Base-by-base conservation (phyloP, 30 jellyfish, hydroid and myxozoan genomes). In the Hydra vulgaris region DNA sequence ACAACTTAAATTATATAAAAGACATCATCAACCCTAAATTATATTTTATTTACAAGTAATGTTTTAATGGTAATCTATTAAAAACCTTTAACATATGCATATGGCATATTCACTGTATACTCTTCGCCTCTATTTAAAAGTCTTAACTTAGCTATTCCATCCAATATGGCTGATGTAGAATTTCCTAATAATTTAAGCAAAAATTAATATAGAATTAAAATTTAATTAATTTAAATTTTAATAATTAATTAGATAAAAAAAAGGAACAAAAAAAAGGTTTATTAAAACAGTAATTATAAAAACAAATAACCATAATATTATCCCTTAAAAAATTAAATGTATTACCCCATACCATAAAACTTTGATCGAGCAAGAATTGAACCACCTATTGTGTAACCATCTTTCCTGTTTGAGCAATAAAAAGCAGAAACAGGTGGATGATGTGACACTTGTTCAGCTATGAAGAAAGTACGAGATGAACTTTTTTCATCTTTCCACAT, bases 391-490 rank as follows among this genome's bases (percentile, higher is more conserved):
- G 91, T 95, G 72, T 74, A 91, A n/a, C 98, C 98, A 55, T 85
- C 98, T 78, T 86, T 81, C 21, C 98, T 71, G 76, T 91, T 91
- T 16, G 98, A 86, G 56, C 98, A 91, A 85, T 91, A 91, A 79
- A 91, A 91, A 19, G 96, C 98, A 7, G 98, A 91, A 61, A 91
- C 98, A 4, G 98, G 98, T 7, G 98, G 98, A 74, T 91, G 98
- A 91, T 91, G 98, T 94, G 98, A 91, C 17, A 91, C 96, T 86
- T 91, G 98, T 80, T 91, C 98, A 0, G 98, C 98, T 4, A 91
- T 54, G 83, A 86, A 91, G 89, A 86, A 91, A 18, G 98, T 86
- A 26, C 86, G 90, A 20, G 98, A 81, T 1, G 83, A 87, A 52
- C 55, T 25, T 17, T 54, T 66, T n/a, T 76, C 83, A 70, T 81